phyloP scores from a whole-genome alignment of 2,113 vertebrate genomes.

The Heterotis niloticus region DNA sequence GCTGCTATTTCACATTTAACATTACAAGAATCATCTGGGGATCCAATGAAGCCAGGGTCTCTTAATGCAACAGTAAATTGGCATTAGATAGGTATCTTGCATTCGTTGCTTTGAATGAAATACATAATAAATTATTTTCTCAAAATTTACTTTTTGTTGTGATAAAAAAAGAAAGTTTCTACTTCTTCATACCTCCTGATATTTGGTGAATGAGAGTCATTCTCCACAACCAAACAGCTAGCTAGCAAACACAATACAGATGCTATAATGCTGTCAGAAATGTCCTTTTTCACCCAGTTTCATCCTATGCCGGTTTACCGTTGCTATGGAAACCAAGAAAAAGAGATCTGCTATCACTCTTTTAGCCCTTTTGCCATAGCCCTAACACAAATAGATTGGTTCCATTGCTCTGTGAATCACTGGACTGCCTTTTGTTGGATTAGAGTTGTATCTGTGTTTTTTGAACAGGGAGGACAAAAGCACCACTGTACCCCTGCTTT shows the following conservation, averaged over 20 bases:
- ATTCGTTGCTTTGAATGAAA: no score
- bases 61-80: no score
- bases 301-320: constrained; percentile 44
- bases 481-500: not conserved
- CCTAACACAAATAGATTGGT: not conserved
- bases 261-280: constrained; percentile 40
- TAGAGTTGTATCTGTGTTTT: not conserved
- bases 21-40: no score
- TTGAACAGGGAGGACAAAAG: not conserved
- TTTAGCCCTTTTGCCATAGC: not conserved
- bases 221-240: constrained; percentile 39
- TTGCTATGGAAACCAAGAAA: constrained; percentile 33
- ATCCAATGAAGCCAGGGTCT: no score
- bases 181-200: not conserved
- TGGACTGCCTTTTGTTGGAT: not conserved
- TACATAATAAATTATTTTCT: no score
- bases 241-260: constrained; percentile 39
- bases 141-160: no score
- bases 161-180: no score
- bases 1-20: no score
- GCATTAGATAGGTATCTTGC: no score
- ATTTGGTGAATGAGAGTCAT: constrained; percentile 38
- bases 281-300: constrained; percentile 38
- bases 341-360: not conserved
- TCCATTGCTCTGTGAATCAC: constrained; percentile 1